A percentile compares a stretch with the other conserved stretches of the same genome.
phyloP scores from a whole-genome alignment of 2,113 vertebrate species.

The Nerophis lumbriciformis region DNA sequence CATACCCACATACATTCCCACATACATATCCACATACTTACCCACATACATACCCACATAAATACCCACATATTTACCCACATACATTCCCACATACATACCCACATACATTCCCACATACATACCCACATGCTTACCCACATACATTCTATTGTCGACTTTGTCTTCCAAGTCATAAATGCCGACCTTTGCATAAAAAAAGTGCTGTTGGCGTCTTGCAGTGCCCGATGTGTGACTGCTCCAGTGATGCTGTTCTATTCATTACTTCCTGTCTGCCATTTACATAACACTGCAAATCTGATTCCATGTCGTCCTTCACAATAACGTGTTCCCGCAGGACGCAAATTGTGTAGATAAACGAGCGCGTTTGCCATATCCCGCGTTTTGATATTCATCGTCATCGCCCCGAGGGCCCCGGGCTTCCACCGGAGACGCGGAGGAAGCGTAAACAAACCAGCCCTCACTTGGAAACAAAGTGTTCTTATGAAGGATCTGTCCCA shows the following conservation, averaged over 20 bases:
- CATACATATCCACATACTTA: too few relatives aligned
- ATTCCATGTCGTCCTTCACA: slow-evolving; percentile 28
- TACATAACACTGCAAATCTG: slow-evolving; percentile 23
- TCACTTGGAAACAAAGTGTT: slow-evolving; percentile 31
- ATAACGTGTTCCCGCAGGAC: slow-evolving; percentile 27
- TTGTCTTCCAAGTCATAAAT: not conserved
- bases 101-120: too few relatives aligned
- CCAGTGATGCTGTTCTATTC: slow-evolving; percentile 9
- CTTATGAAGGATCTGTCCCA: not conserved
- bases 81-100: too few relatives aligned
- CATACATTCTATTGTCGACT: not conserved
- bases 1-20: too few relatives aligned
- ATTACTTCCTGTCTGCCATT: slow-evolving; percentile 13
- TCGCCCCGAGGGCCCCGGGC: slow-evolving; percentile 28
- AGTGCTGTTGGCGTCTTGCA: slow-evolving; percentile 2
- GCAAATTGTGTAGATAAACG: slow-evolving; percentile 33
- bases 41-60: too few relatives aligned
- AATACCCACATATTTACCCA: too few relatives aligned
- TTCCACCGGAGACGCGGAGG: slow-evolving; percentile 36
- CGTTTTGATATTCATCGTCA: slow-evolving; percentile 49
- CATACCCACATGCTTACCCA: too few relatives aligned
- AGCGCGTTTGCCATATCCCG: slow-evolving; percentile 29
- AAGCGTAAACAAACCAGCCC: slow-evolving; percentile 13
- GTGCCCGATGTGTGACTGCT: slow-evolving; percentile 9
- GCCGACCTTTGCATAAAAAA: not conserved